These are phyloP conservation scores for Papilio protenor DNA, from an alignment of 2,888 invertebrate species.

Conservation along the genomic window DNA sequence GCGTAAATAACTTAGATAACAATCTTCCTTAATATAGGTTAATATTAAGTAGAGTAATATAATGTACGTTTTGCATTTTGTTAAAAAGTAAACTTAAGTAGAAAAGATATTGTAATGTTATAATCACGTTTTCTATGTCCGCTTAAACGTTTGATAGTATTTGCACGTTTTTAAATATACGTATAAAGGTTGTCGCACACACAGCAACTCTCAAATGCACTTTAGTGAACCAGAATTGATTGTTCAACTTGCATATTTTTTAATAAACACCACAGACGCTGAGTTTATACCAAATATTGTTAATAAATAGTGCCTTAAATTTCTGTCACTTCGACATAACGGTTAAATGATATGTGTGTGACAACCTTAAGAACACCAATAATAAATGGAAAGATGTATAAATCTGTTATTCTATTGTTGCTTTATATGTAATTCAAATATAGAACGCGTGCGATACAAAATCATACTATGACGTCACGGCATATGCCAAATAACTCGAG, in stretches of 20 bases:
- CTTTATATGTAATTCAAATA: constrained; percentile 13
- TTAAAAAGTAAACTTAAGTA: constrained; percentile 46
- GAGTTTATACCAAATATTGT: constrained; percentile 9
- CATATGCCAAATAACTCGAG: background rate
- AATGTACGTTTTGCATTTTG: constrained; percentile 57
- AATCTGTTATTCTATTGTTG: constrained; percentile 11
- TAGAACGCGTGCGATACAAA: background rate
- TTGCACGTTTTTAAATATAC: constrained; percentile 28
- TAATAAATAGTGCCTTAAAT: constrained; percentile 41
- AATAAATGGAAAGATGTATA: background rate
- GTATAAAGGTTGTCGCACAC: constrained; percentile 35
- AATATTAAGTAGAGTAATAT: constrained; percentile 58
- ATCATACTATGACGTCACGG: background rate
- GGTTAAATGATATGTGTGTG: constrained; percentile 20
- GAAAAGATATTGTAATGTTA: constrained; percentile 41
- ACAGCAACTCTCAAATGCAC: background rate
- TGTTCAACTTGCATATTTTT: background rate
- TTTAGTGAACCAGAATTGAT: background rate
- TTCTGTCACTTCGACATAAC: background rate
- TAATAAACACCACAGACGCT: background rate
- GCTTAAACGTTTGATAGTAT: constrained; percentile 30
- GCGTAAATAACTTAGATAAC: constrained; percentile 42
- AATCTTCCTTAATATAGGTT: constrained; percentile 53
- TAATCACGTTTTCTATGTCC: constrained; percentile 38
- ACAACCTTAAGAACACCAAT: constrained; percentile 21